phyloP scores from a whole-genome alignment of 2,113 vertebrate genomes.

The Lynx canadensis region DNA sequence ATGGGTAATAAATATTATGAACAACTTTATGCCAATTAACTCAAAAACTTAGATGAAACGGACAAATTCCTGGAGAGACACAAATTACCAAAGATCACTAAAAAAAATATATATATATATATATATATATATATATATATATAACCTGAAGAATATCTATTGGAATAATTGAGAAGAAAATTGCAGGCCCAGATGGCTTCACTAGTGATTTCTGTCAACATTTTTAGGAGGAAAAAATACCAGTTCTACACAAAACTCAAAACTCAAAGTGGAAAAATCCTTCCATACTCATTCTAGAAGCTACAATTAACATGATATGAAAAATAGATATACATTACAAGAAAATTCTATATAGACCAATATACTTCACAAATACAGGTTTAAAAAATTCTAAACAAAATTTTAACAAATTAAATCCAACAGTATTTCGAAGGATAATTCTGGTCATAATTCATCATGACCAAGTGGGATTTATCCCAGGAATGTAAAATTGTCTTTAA shows the following conservation, averaged over 20 bases:
- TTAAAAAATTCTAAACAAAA: not conserved
- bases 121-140: no score
- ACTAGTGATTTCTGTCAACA: not conserved
- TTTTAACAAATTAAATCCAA: not conserved
- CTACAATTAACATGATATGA: not conserved
- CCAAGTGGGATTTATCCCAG: not conserved
- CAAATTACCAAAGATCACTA: not conserved
- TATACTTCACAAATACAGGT: not conserved
- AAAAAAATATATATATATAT: not conserved
- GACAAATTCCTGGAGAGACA: not conserved
- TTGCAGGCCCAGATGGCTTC: not conserved
- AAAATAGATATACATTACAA: not conserved
- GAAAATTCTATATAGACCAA: not conserved
- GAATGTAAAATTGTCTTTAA: not conserved
- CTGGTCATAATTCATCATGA: not conserved
- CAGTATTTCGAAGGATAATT: not conserved
- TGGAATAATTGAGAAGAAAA: not conserved
- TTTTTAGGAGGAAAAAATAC: constrained; percentile 8
- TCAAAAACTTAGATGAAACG: not conserved
- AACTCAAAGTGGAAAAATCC: not conserved
- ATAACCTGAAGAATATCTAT: not conserved
- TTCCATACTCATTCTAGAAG: not conserved
- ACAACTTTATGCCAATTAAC: not conserved
- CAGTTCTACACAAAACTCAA: not conserved
- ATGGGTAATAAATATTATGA: not conserved